Base-by-base conservation (phyloP, 2,797 vertebrate species). In the Phataginus tetradactyla region DNA sequence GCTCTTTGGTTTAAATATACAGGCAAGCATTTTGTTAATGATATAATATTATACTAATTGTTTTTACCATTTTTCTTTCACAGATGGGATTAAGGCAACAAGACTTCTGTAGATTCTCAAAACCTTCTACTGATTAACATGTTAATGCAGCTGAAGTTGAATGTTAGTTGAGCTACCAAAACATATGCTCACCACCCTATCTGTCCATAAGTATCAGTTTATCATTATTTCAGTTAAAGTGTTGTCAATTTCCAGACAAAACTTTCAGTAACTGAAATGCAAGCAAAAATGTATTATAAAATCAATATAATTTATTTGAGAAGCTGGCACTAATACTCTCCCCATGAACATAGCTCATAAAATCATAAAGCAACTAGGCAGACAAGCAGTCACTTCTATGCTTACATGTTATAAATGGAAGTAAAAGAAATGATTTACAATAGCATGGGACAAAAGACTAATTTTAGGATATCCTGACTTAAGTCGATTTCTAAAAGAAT, bases 261-360 rank as follows among this genome's bases (percentile, higher is more conserved):
- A 84, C 27, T 71, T 63, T 78, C 68, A 93, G 7, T 94, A 39
- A 86, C 66, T 1, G 75, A 91, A 93, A 75, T 74, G 45, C 37
- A 92, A 97, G 57, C 55, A 89, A 92, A 81, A 86, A 72, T 78
- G 49, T 77, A 64, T 84, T 92, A 89, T 34, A 88, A 84, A 94
- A 69, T 13, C 14, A 90, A 69, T 57, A 17, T 25, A 92, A 80
- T 66, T 91, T 91, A 91, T 66, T 66, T 88, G 57, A 90, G 59
- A 97, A 74, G 63, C 18, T 85, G 59, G 53, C 63, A 86, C 27
- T 61, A 95, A 39, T 75, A 69, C 2, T 80, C 51, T 92, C n/a
- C 59, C 29, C 12, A 11, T 86, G 80, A 71, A 8, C 25, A 86
- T 0, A 88, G 55, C 89, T 39, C n/a, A 75, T 78, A 79, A 97